Evolutionary conservation across 2,888 invertebrate genomes (phyloP), one percentile per base, ranked within the genome.

Genomic region (Bombyx huttoni): DNA sequence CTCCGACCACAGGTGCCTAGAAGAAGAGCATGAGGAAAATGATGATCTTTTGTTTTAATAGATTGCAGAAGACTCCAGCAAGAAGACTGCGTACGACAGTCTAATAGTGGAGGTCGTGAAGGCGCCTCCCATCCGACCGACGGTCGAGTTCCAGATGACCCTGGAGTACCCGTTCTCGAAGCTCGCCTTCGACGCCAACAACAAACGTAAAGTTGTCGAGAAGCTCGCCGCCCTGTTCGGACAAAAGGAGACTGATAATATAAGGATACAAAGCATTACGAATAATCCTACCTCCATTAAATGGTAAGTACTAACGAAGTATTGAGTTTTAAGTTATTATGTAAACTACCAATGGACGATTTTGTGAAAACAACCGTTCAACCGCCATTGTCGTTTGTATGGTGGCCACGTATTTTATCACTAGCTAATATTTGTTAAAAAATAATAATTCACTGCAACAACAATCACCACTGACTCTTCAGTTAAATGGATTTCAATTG

Each of bases 131-230:
- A 89, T 90, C 54, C 88, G 90, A 0, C 95, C 93, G 53, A 93
- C 92, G 14, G 92, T 95, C 0, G 94, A 95, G 71, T 96, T 96
- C 79, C 93, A 93, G 59, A 93, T 96, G 89, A 93, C 92, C 0
- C 82, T 97, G 68, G 93, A 93, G 59, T 91, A 92, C 49, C 90
- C 91, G 0, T 92, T 91, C 72, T 91, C 93, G 8, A 89, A 90
- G 45, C 93, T 96, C 58, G 90, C 90, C 0, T 91, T 92, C 67
- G 93, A 93, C 52, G 92, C 96, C 0, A 81, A 87, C 34, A 90
- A 92, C 72, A 94, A 96, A 68, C 90, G 94, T 40, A 94, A 93
- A 63, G 94, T 97, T 59, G 91, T 97, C 13, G 94, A 96, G 70
- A 94, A 94, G 59, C 74, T 98, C 24, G 91, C 94, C 0, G 89